These are phyloP conservation scores for Pachypeltis micranthus DNA, from an alignment of 1,140 invertebrate genomes.

Conservation along the genomic window DNA sequence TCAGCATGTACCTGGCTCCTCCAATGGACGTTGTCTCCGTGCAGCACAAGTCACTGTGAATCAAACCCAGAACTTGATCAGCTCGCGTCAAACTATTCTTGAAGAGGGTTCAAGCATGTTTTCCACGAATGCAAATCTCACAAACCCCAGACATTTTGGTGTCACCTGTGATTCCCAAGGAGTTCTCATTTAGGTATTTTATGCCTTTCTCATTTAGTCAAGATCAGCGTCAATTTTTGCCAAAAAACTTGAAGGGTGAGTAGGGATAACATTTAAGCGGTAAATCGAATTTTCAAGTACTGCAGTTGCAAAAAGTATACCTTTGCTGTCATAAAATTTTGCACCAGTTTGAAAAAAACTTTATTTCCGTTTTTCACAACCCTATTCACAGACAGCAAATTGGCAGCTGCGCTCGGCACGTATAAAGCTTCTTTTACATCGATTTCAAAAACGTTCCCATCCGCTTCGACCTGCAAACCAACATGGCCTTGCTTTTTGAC, in stretches of 20 bases:
- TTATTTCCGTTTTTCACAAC: not conserved
- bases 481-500: too few species aligned
- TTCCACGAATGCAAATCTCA: not conserved
- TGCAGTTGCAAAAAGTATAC: not conserved
- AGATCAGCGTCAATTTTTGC: too few species aligned
- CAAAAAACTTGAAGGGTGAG: too few species aligned
- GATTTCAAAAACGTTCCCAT: too few species aligned
- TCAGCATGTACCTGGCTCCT: conserved; percentile 33
- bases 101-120: not conserved
- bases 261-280: too few species aligned
- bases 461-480: too few species aligned
- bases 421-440: too few species aligned
- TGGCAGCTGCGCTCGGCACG: too few species aligned
- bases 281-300: not conserved
- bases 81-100: too few species aligned
- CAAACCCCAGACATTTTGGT: not conserved
- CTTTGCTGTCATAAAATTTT: not conserved
- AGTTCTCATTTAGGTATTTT: not conserved
- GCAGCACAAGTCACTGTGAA: too few species aligned
- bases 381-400: not conserved
- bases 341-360: not conserved
- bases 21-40: too few species aligned
- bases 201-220: not conserved
- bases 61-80: too few species aligned
- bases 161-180: not conserved